Evolutionary conservation across 2,888 invertebrate species (phyloP), one percentile per base, ranked within the genome.

Genomic region (Epiblema foenella): DNA sequence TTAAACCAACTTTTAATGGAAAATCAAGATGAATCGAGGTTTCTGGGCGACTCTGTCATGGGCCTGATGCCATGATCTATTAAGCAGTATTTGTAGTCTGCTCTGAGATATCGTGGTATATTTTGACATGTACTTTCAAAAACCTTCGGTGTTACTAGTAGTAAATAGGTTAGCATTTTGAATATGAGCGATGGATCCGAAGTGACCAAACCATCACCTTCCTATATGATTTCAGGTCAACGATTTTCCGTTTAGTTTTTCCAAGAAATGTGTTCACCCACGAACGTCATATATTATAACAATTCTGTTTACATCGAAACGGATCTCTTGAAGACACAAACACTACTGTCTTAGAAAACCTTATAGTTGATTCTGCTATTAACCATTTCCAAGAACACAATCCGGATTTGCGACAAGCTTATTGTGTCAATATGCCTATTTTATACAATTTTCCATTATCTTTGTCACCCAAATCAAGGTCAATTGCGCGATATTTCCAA

Each of bases 341-440:
- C 39, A 39, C 64, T 52, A n/a, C 37, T 37, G 20, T 39, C 33
- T 17, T 49, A 62, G 63, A 37, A 63, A 51, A 54, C 20, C 39
- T 64, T 20, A n/a, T n/a, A 54, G 46, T 46, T 46, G 46, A 15
- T n/a, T 54, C 24, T 15, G 12, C 39, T 24, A 54, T 64, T 54
- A 54, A 39, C 10, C n/a, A 24, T 24, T 64, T 54, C 64, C 4
- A 37, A 64, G 64, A 54, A 64, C 2, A 20, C 29, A 54, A 54
- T 18, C 8, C 52, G 64, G 64, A 64, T 39, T 29, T 0, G 18
- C 15, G 11, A 17, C 8, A 11, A 52, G 52, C 24, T 64, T 64
- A 20, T 39, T 60, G n/a, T 60, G 60, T 49, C 60, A 49, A 60
- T 42, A 49, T 5, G 46, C 29, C 29, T 29, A 58, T 15, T 49